Evolutionary conservation across 2,113 vertebrate species (phyloP).

Genomic region (Trinectes maculatus): DNA sequence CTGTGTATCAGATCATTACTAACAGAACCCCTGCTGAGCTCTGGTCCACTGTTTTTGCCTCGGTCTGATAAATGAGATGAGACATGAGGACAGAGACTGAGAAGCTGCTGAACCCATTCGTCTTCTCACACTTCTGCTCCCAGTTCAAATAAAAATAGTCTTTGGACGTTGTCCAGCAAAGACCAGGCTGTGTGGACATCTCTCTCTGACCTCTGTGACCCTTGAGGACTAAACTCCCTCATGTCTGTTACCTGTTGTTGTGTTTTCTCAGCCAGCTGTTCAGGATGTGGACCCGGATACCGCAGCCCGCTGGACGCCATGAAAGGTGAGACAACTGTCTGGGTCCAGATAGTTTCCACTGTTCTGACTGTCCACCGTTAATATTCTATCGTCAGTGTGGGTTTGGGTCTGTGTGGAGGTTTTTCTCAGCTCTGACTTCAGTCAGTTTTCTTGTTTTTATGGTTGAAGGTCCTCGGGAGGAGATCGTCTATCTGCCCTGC

Average conservation of each 20-base stretch:
- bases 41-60: neutral
- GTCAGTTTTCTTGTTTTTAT: neutral
- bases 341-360: neutral
- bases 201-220: neutral
- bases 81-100: neutral
- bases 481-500: slow-evolving; percentile 92
- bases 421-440: no score
- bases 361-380: no score
- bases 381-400: no score
- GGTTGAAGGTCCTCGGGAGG: slow-evolving; percentile 85
- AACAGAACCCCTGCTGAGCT: slow-evolving; percentile 3
- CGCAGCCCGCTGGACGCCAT: slow-evolving; percentile 89
- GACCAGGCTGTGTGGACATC: neutral
- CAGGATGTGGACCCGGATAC: slow-evolving; percentile 89
- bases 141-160: neutral
- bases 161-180: neutral
- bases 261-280: slow-evolving; percentile 80
- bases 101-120: neutral
- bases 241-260: slow-evolving; percentile 4
- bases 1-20: neutral
- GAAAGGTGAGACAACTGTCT: slow-evolving; percentile 83
- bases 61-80: neutral
- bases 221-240: no score
- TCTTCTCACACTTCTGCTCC: neutral
- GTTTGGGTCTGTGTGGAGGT: neutral